phyloP scores from a whole-genome alignment of 2,888 invertebrate genomes.

The Drosophila meridiana region DNA sequence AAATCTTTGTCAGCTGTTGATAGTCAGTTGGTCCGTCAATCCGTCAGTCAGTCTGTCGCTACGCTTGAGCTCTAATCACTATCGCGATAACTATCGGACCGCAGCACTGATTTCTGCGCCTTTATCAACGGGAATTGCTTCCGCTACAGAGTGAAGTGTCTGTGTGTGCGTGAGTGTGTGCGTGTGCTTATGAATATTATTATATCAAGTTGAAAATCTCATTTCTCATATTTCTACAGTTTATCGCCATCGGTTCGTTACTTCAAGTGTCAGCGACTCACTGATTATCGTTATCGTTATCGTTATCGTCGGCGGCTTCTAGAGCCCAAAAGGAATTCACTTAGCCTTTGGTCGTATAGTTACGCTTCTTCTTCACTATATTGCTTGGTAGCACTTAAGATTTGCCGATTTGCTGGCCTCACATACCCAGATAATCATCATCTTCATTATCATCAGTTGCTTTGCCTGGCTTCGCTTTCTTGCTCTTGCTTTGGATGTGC shows the following conservation, averaged over 20 bases:
- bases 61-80: conserved; percentile 40
- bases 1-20: conserved; percentile 28
- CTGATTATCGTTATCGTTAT: conserved; percentile 67
- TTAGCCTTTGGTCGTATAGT: neutral
- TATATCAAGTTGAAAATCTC: conserved; percentile 60
- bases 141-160: conserved; percentile 22
- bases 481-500: conserved; percentile 4
- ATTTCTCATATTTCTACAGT: conserved; percentile 57
- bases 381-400: conserved; percentile 17
- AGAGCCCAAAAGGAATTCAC: conserved; percentile 10
- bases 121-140: conserved; percentile 46
- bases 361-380: neutral
- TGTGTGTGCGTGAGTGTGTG: conserved; percentile 2
- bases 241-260: conserved; percentile 67
- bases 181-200: conserved; percentile 19
- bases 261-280: conserved; percentile 55
- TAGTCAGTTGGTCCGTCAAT: conserved; percentile 70
- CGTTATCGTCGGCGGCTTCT: conserved; percentile 54
- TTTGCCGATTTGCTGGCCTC: conserved; percentile 38
- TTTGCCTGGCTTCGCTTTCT: conserved; percentile 3
- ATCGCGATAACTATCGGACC: conserved; percentile 55
- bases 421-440: conserved; percentile 47
- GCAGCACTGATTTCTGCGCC: conserved; percentile 46
- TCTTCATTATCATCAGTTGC: conserved; percentile 25
- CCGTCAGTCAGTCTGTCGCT: conserved; percentile 31